phyloP scores from a whole-genome alignment of 2,888 invertebrate genomes.

The Heliconius ismenius region DNA sequence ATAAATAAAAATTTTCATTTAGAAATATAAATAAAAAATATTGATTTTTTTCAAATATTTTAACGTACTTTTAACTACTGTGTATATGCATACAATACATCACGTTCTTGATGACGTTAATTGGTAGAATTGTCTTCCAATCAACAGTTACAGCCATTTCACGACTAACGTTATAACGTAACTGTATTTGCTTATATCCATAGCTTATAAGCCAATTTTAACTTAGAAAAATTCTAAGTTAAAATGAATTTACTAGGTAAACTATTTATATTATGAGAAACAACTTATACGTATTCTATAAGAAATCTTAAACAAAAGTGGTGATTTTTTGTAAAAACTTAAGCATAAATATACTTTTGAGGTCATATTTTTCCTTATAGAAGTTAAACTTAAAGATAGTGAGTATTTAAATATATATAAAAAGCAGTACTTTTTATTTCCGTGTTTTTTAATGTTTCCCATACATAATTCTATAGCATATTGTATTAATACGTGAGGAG shows the following conservation, averaged over 20 bases:
- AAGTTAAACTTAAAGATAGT: not conserved
- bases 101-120: slow-evolving; percentile 25
- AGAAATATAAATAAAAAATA: not conserved
- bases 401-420: not conserved
- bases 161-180: not conserved
- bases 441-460: no score
- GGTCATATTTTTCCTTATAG: slow-evolving; percentile 1
- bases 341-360: not conserved
- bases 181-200: not conserved
- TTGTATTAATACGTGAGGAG: no score
- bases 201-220: no score
- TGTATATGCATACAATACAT: not conserved
- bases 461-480: no score
- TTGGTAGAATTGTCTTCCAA: slow-evolving; percentile 40
- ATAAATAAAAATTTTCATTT: not conserved
- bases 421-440: no score
- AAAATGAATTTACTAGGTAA: not conserved
- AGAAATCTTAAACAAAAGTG: no score
- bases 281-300: no score
- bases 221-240: no score
- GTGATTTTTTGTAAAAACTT: not conserved
- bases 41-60: not conserved
- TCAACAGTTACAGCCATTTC: slow-evolving; percentile 15
- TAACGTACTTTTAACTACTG: not conserved
- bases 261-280: not conserved